Evolutionary conservation across 2,113 vertebrate species (phyloP).

Genomic region (Theristicus caerulescens): DNA sequence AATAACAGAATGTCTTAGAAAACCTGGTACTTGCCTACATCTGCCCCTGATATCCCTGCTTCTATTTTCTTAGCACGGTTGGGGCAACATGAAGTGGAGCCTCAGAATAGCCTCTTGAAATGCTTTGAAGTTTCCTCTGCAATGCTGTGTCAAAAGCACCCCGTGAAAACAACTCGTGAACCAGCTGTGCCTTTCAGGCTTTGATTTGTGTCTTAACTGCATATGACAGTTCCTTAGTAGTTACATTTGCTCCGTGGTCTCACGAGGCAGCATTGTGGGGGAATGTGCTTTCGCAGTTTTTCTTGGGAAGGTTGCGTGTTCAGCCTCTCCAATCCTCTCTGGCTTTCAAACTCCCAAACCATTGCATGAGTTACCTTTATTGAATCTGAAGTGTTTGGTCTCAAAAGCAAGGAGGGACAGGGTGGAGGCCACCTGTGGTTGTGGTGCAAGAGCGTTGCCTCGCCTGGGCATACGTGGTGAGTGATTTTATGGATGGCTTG

Average conservation of each 20-base stretch:
- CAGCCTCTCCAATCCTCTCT: not conserved
- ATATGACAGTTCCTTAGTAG: not conserved
- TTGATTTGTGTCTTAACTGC: not conserved
- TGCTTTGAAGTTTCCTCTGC: not conserved
- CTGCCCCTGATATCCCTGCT: not conserved
- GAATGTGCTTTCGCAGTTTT: not conserved
- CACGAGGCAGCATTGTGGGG: rapidly evolving
- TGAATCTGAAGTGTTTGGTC: not conserved
- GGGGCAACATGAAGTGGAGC: not conserved
- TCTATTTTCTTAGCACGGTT: not conserved
- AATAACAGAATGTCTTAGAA: not conserved
- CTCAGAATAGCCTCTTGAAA: not conserved
- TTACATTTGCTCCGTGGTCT: not conserved
- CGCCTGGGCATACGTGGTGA: rapidly evolving
- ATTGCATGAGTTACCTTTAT: not conserved
- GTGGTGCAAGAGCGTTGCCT: not conserved
- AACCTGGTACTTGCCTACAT: not conserved
- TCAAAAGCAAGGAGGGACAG: rapidly evolving
- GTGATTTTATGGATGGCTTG: not conserved
- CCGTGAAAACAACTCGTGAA: rapidly evolving
- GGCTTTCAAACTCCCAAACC: not conserved
- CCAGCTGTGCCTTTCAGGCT: not conserved
- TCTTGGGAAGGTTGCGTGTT: not conserved
- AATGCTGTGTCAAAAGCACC: not conserved
- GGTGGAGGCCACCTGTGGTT: too few species aligned